phyloP scores from a whole-genome alignment of 2,888 invertebrate species.

The Carterocephalus palaemon region DNA sequence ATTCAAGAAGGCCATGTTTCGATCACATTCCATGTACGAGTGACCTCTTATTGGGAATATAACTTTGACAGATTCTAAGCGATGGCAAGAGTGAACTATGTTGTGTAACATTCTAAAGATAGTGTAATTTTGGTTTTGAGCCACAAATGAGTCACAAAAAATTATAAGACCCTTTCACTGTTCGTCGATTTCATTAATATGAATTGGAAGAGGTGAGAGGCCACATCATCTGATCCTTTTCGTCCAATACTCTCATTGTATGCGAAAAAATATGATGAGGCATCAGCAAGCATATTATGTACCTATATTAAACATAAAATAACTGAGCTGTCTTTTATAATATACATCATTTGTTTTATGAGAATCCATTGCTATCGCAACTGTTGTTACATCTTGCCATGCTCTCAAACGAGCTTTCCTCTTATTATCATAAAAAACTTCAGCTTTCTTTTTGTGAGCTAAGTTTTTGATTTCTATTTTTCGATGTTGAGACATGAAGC shows the following conservation, averaged over 20 bases:
- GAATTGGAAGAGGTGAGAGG: slow-evolving; percentile 24
- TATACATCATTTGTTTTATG: not conserved
- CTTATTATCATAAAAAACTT: slow-evolving; percentile 23
- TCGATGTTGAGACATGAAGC: slow-evolving; percentile 23
- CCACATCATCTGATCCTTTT: slow-evolving; percentile 35
- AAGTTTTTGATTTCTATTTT: slow-evolving; percentile 22
- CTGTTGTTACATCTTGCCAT: slow-evolving; percentile 9
- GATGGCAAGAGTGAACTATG: slow-evolving; percentile 29
- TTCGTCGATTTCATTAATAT: slow-evolving; percentile 29
- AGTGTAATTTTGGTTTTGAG: slow-evolving; percentile 38
- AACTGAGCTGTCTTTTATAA: slow-evolving; percentile 8
- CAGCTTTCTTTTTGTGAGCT: slow-evolving; percentile 20
- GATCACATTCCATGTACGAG: slow-evolving; percentile 17
- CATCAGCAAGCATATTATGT: slow-evolving; percentile 30
- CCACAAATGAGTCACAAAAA: slow-evolving; percentile 38
- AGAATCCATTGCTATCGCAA: slow-evolving; percentile 1
- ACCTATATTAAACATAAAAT: slow-evolving; percentile 23
- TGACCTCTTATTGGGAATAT: slow-evolving; percentile 36
- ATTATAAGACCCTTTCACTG: slow-evolving; percentile 27
- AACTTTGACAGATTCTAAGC: slow-evolving; percentile 31
- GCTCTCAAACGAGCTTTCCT: slow-evolving; percentile 24
- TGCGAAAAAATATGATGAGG: slow-evolving; percentile 30
- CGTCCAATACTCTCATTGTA: slow-evolving; percentile 34
- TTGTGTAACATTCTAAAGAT: slow-evolving; percentile 34
- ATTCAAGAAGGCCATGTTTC: slow-evolving; percentile 11